These are phyloP conservation scores for Noctuana brunneofusca DNA, from an alignment of 2,888 invertebrate genomes.

Conservation along the genomic window DNA sequence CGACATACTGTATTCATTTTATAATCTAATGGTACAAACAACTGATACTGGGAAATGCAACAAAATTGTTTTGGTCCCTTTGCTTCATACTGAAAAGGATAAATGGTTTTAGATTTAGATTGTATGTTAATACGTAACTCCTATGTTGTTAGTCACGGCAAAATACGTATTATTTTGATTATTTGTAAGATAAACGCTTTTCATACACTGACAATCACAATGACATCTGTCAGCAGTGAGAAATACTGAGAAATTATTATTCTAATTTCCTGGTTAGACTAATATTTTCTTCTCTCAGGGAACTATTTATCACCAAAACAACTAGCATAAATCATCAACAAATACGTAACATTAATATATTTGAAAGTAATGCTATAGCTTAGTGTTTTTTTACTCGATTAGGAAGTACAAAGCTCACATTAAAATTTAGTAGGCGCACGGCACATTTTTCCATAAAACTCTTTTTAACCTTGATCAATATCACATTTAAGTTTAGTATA, in stretches of 20 bases:
- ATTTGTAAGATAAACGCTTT: conserved; percentile 52
- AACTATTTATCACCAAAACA: conserved; percentile 34
- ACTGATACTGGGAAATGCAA: conserved; percentile 56
- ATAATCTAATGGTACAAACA: conserved; percentile 64
- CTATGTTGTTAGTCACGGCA: conserved; percentile 45
- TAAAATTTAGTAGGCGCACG: conserved; percentile 49
- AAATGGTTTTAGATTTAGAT: conserved; percentile 39
- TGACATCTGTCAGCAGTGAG: conserved; percentile 70
- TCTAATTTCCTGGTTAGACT: conserved; percentile 25
- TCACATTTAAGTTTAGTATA: conserved; percentile 43
- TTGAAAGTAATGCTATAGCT: conserved; percentile 21
- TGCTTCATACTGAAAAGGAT: conserved; percentile 66
- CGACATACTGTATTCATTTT: conserved; percentile 81
- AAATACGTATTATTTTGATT: conserved; percentile 59
- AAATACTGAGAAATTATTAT: conserved; percentile 46
- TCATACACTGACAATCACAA: conserved; percentile 58
- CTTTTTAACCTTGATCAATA: conserved; percentile 40
- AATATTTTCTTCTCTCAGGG: conserved; percentile 28
- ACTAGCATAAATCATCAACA: conserved; percentile 31
- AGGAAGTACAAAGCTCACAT: conserved; percentile 55
- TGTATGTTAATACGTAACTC: conserved; percentile 38
- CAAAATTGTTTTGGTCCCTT: conserved; percentile 67
- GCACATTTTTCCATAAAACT: conserved; percentile 49
- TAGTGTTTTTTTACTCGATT: conserved; percentile 31
- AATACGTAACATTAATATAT: conserved; percentile 9